A percentile compares a stretch with the other conserved stretches of the same genome.
phyloP scores from a whole-genome alignment of 2,113 vertebrate species.

The Mus spicilegus region DNA sequence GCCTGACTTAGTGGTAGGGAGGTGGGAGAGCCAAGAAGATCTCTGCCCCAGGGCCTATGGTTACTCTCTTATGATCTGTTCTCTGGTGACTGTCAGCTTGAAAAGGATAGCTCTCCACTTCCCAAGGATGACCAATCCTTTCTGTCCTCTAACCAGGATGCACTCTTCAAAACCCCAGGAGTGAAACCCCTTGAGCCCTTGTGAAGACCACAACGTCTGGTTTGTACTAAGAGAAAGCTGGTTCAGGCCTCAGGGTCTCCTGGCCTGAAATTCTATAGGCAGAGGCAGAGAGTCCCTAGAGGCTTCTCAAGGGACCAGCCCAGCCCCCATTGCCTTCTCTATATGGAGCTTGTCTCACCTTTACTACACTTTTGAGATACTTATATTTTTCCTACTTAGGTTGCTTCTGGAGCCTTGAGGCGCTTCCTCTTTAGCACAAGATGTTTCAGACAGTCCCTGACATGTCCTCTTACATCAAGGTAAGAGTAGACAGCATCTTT shows the following conservation, averaged over 20 bases:
- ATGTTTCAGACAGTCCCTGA: constrained; percentile 99
- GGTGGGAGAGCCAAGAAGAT: background rate
- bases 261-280: background rate
- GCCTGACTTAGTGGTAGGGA: background rate
- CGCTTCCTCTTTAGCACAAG: constrained; percentile 80
- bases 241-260: background rate
- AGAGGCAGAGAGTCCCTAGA: background rate
- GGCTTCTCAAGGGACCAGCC: fast-evolving
- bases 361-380: background rate
- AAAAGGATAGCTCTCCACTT: background rate
- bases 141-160: background rate
- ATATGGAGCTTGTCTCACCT: background rate
- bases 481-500: constrained; percentile 93
- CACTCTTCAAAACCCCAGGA: fast-evolving
- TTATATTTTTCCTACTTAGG: constrained; percentile 72
- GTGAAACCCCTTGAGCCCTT: background rate
- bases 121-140: background rate
- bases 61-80: background rate
- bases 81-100: fast-evolving
- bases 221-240: too few relatives aligned
- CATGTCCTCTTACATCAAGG: constrained; percentile 99
- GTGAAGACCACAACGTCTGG: fast-evolving
- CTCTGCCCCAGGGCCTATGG: background rate
- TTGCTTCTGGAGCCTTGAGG: constrained; percentile 75
- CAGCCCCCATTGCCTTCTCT: fast-evolving